These are phyloP conservation scores for Proales similis DNA, from an alignment of 1,140 invertebrate species.

Conservation along the genomic window DNA sequence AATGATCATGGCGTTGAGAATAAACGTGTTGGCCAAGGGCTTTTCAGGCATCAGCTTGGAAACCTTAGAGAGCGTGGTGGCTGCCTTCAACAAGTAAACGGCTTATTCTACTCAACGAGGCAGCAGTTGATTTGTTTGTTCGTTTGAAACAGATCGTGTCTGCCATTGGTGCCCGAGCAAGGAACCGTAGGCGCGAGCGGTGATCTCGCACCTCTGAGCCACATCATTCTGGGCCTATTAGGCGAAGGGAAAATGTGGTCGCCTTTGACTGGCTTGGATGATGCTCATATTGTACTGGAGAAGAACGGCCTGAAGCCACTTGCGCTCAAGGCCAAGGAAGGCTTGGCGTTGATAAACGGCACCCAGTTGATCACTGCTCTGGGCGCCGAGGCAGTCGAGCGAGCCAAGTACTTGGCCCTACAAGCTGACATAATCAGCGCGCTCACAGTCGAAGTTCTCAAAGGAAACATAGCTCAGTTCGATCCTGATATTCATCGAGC, in stretches of 20 bases:
- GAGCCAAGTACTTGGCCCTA: slow-evolving; percentile 59
- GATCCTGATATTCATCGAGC: slow-evolving; percentile 64
- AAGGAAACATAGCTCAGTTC: slow-evolving; percentile 65
- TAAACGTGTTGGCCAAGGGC: slow-evolving; percentile 67
- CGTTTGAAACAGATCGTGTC: slow-evolving; percentile 60
- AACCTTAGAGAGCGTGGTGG: slow-evolving; percentile 61
- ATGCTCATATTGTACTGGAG: slow-evolving; percentile 62
- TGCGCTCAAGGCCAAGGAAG: slow-evolving; percentile 63
- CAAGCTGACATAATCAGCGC: slow-evolving; percentile 68
- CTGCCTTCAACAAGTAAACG: slow-evolving; percentile 61
- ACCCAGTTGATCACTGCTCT: slow-evolving; percentile 67
- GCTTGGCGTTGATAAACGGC: slow-evolving; percentile 66
- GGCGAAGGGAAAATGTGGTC: slow-evolving; percentile 75
- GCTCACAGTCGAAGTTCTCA: slow-evolving; percentile 64
- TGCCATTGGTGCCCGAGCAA: slow-evolving; percentile 68
- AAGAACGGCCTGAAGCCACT: slow-evolving; percentile 60
- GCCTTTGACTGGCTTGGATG: slow-evolving; percentile 63
- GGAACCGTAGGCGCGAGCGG: slow-evolving; percentile 68
- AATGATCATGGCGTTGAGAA: slow-evolving; percentile 65
- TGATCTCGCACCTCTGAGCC: slow-evolving; percentile 65
- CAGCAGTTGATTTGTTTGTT: background rate
- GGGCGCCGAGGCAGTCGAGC: slow-evolving; percentile 62
- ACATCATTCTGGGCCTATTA: slow-evolving; percentile 65
- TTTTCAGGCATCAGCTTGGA: slow-evolving; percentile 64
- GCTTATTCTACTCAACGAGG: background rate